phyloP scores from a whole-genome alignment of 2,888 invertebrate species.

The Lithophane semibrunnea region DNA sequence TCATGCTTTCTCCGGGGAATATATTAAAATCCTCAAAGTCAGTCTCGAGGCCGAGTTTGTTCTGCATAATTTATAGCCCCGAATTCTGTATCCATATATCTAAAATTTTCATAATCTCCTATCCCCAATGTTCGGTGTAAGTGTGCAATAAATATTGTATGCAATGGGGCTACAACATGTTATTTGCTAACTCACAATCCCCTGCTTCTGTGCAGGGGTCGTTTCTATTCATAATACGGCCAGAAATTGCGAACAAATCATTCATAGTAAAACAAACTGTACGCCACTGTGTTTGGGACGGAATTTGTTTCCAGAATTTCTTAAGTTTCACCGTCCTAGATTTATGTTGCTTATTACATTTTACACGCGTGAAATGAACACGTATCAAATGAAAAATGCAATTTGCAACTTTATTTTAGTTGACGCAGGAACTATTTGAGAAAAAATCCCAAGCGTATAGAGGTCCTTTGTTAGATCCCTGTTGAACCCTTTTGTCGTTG shows the following conservation, averaged over 20 bases:
- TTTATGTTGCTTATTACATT: slow-evolving; percentile 89
- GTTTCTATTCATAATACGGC: slow-evolving; percentile 85
- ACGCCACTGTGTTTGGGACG: slow-evolving; percentile 57
- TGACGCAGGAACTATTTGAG: slow-evolving; percentile 77
- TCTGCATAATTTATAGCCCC: slow-evolving; percentile 72
- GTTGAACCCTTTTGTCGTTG: slow-evolving; percentile 81
- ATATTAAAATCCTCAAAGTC: slow-evolving; percentile 67
- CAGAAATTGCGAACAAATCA: slow-evolving; percentile 76
- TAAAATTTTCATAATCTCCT: slow-evolving; percentile 83
- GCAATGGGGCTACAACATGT: slow-evolving; percentile 82
- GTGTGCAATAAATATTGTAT: slow-evolving; percentile 87
- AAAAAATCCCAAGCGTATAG: slow-evolving; percentile 51
- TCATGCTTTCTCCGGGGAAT: slow-evolving; percentile 67
- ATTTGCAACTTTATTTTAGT: slow-evolving; percentile 82
- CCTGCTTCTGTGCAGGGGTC: slow-evolving; percentile 79
- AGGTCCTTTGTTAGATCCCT: slow-evolving; percentile 59
- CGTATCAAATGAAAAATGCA: slow-evolving; percentile 78
- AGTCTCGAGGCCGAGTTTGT: slow-evolving; percentile 49
- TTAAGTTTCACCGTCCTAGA: slow-evolving; percentile 76
- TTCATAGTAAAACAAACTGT: slow-evolving; percentile 72
- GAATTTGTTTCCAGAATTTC: slow-evolving; percentile 55
- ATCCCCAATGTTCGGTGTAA: slow-evolving; percentile 75
- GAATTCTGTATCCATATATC: slow-evolving; percentile 69
- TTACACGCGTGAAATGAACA: slow-evolving; percentile 87
- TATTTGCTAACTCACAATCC: slow-evolving; percentile 85